These are phyloP conservation scores for Battus philenor DNA, from an alignment of 1,140 invertebrate genomes.

Conservation along the genomic window DNA sequence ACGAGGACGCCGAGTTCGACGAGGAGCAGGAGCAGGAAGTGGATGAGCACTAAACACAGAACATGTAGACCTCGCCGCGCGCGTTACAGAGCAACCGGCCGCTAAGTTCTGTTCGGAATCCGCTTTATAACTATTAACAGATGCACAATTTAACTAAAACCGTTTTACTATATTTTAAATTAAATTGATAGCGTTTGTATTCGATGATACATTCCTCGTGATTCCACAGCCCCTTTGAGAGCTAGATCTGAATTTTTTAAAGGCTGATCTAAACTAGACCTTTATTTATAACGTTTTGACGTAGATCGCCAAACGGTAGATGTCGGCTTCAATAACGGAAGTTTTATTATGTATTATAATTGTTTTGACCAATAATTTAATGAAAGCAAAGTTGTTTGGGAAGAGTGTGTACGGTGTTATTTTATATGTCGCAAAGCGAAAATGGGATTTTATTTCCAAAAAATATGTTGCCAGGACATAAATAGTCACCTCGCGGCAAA, in stretches of 20 bases:
- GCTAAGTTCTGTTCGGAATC: conserved; percentile 52
- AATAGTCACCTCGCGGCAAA: no score
- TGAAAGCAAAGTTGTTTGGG: conserved; percentile 47
- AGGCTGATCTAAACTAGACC: conserved; percentile 52
- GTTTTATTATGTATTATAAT: conserved; percentile 62
- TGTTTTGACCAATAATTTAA: conserved; percentile 68
- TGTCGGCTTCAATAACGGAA: conserved; percentile 67
- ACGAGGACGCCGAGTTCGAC: conserved; percentile 82
- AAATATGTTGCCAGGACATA: no score
- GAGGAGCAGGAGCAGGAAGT: conserved; percentile 64
- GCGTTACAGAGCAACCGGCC: conserved; percentile 65
- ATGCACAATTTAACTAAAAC: conserved; percentile 59
- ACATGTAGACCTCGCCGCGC: conserved; percentile 43
- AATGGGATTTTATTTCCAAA: no score
- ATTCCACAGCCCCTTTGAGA: conserved; percentile 39
- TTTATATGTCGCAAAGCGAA: no score
- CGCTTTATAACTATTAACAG: conserved; percentile 72
- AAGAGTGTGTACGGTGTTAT: neutral
- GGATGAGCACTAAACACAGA: conserved; percentile 73
- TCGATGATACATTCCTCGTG: conserved; percentile 48
- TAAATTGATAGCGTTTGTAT: conserved; percentile 46
- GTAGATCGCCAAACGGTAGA: conserved; percentile 39
- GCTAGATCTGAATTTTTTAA: conserved; percentile 55
- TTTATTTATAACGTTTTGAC: conserved; percentile 46
- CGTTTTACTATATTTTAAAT: conserved; percentile 32